A percentile compares a stretch with the other conserved stretches of the same genome.
Evolutionary conservation across 2,888 invertebrate genomes (phyloP).

Genomic region (Pteria penguin): DNA sequence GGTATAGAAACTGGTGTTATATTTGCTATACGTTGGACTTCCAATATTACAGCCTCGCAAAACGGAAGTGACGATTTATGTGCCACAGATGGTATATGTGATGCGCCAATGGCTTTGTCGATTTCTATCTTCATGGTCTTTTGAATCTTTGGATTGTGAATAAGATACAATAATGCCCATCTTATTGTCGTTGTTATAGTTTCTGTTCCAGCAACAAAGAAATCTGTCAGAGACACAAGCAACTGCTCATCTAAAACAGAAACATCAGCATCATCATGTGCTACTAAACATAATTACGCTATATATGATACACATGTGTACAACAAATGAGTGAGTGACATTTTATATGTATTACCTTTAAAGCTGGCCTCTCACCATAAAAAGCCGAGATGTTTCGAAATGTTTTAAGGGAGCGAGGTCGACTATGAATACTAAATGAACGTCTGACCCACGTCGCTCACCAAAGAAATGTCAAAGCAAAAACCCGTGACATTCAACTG

Average conservation of each 20-base stretch:
- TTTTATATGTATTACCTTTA: background rate
- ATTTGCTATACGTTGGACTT: conserved; percentile 61
- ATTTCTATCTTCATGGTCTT: conserved; percentile 54
- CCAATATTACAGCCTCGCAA: conserved; percentile 69
- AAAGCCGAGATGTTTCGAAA: too few species aligned
- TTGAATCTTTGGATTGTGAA: conserved; percentile 85
- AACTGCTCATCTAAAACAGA: conserved; percentile 45
- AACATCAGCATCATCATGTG: background rate
- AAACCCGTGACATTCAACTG: too few species aligned
- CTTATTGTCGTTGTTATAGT: conserved; percentile 91
- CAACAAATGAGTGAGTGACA: background rate
- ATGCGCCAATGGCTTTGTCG: conserved; percentile 73
- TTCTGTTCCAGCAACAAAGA: conserved; percentile 81
- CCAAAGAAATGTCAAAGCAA: too few species aligned
- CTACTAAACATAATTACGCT: background rate
- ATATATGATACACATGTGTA: background rate
- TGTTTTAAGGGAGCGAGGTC: too few species aligned
- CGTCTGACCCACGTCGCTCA: too few species aligned
- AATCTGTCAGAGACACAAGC: conserved; percentile 48
- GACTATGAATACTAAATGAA: too few species aligned
- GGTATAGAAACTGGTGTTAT: conserved; percentile 59
- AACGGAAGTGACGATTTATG: conserved; percentile 58
- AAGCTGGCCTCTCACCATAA: too few species aligned
- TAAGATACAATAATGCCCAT: conserved; percentile 90
- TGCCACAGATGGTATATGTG: conserved; percentile 49